Evolutionary conservation across 2,888 invertebrate genomes (phyloP), one percentile per base, ranked within the genome.

Genomic region (Cryptus viduatorius): DNA sequence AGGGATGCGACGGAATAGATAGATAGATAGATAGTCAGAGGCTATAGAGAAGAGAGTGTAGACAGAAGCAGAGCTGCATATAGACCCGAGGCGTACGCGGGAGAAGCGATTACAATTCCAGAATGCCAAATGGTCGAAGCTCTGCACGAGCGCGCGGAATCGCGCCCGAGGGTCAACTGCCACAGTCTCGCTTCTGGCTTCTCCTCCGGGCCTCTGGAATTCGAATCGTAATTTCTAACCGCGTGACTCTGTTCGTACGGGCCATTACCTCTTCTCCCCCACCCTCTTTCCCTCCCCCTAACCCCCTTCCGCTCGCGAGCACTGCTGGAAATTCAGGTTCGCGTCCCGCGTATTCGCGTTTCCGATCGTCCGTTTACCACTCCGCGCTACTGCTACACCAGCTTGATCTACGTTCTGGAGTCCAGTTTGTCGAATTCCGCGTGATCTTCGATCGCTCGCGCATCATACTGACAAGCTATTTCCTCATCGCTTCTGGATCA

Each of bases 221-320:
- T 91, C 91, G 92, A 92, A 92, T 91, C 90, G 91, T 92, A 91
- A 92, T 92, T 91, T 92, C 91, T 90, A 90, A 92, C 91, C 90
- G 90, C 90, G 90, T 89, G 89, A 91, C 90, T 91, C 90, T 87
- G 84, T 87, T 87, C 88, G 89, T 86, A 88, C 90, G 88, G 86
- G 82, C 89, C 90, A 90, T 91, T 91, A 89, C 87, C 87, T 75
- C 69, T 37, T 24, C 44, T 7, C 69, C 76, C 80, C 12, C 5
- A 12, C 16, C 53, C 75, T 29, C n/a, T 24, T 16, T 29, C 50
- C 64, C 48, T 31, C 24, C 48, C 50, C 72, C 61, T 50, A n/a
- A 16, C 7, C 50, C 3, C 53, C 12, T 64, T 50, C 44, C 19
- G n/a, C 29, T 31, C 37, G 69, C 64, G 24, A 29, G 68, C 61